Percentiles rank a stretch among this genome's conserved stretches.
Conservation (phyloP, 2,113 vertebrate genomes). For the Leucopsar rothschildi region DNA sequence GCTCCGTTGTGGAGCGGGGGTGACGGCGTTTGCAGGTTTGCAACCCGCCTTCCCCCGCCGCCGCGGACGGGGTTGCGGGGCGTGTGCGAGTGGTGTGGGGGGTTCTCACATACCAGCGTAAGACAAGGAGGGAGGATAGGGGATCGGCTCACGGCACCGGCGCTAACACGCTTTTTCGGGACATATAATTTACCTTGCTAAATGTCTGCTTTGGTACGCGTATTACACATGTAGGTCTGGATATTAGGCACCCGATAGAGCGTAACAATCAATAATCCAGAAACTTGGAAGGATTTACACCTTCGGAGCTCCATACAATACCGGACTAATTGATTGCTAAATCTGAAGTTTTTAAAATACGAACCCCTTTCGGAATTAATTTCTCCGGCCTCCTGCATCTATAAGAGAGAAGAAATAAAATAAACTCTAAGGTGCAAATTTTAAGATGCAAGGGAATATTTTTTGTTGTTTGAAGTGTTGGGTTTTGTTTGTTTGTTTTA, state of each 20-base stretch:
- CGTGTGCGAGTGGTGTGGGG: not conserved
- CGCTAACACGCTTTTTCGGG: not conserved
- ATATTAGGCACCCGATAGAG: not conserved
- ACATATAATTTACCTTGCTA: not conserved
- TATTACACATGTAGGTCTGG: not conserved
- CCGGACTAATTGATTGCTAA: not conserved
- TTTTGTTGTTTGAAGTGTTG: not conserved
- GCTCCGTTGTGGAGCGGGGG: not conserved
- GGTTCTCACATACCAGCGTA: not conserved
- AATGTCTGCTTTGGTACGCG: not conserved
- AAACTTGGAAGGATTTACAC: constrained; percentile 28
- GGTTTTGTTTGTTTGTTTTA: too few relatives aligned
- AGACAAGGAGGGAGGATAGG: not conserved
- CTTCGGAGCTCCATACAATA: not conserved
- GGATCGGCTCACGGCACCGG: not conserved
- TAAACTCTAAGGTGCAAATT: not conserved
- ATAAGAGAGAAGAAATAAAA: not conserved
- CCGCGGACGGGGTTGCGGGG: not conserved
- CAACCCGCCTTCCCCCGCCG: not conserved
- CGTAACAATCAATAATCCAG: constrained; percentile 8
- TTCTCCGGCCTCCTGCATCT: not conserved
- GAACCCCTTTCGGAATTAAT: not conserved
- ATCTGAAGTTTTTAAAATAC: not conserved
- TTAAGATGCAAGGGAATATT: not conserved
- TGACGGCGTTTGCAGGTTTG: not conserved